A percentile compares a stretch with the other conserved stretches of the same genome.
Evolutionary conservation across 2,797 vertebrate species (phyloP).

Genomic region (Lacerta agilis): DNA sequence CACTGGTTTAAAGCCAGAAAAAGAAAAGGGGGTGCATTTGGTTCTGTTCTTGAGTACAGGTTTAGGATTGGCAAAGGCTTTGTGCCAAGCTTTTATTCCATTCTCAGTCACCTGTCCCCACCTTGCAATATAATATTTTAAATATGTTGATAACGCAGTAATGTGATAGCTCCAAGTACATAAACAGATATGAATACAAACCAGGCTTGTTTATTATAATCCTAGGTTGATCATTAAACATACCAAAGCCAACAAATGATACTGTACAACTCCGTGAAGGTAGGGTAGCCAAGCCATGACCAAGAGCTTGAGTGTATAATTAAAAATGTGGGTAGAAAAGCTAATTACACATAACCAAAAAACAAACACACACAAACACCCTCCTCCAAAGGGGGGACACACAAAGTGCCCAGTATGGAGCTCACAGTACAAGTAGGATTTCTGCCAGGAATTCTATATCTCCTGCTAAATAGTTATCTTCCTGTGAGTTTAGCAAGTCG

Average conservation of each 20-base stretch:
- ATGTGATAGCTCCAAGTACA: not conserved
- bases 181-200: not conserved
- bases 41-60: not conserved
- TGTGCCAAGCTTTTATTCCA: not conserved
- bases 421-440: not conserved
- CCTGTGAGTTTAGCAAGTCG: not conserved
- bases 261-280: slow-evolving; percentile 2
- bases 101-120: not conserved
- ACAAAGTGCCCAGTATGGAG: not conserved
- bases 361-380: too few species aligned
- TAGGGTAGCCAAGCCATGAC: not conserved
- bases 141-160: not conserved
- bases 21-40: not conserved
- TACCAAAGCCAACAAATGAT: slow-evolving; percentile 19
- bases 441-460: not conserved
- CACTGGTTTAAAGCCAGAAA: not conserved
- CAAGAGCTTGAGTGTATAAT: not conserved
- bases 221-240: slow-evolving; percentile 25
- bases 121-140: not conserved
- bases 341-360: not conserved
- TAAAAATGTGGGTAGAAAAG: not conserved
- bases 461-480: not conserved
- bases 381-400: not conserved
- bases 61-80: not conserved
- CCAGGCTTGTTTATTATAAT: not conserved